Conservation (phyloP, 2,888 invertebrate species). For the Zaprionus obscuricornis region DNA sequence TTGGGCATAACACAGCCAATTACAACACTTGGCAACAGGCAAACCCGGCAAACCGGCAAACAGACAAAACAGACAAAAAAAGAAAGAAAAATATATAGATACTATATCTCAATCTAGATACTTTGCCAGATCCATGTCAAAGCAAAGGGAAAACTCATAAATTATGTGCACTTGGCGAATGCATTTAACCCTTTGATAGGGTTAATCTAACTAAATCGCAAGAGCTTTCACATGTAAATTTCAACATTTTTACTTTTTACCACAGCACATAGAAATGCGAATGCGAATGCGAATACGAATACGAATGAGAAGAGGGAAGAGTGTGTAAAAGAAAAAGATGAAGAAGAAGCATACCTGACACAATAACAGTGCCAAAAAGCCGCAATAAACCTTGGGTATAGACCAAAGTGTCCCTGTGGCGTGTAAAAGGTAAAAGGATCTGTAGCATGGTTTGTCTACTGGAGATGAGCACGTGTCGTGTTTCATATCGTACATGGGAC, state of each 20-base stretch:
- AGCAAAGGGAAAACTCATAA: slow-evolving; percentile 35
- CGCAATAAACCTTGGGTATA: slow-evolving; percentile 53
- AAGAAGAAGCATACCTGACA: neutral
- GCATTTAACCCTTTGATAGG: slow-evolving; percentile 56
- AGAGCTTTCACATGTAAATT: slow-evolving; percentile 55
- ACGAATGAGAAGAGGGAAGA: neutral
- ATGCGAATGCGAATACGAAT: too few species aligned
- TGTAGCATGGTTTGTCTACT: too few species aligned
- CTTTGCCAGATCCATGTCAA: slow-evolving; percentile 2
- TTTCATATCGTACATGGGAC: too few species aligned
- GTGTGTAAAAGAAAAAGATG: slow-evolving; percentile 1
- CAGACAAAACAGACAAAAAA: too few species aligned
- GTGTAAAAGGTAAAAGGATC: neutral
- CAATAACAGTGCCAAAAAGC: slow-evolving; percentile 25
- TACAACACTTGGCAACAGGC: too few species aligned
- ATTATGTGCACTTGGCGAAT: slow-evolving; percentile 40
- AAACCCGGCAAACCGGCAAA: too few species aligned
- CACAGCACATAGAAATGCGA: neutral
- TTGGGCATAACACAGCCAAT: too few species aligned
- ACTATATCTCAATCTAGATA: too few species aligned
- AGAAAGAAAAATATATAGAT: too few species aligned
- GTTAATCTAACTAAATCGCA: slow-evolving; percentile 18
- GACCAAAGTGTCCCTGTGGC: slow-evolving; percentile 37
- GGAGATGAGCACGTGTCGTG: too few species aligned
- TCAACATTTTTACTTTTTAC: slow-evolving; percentile 43